Base-by-base conservation (phyloP, 2,797 vertebrate genomes). In the Petrocephalus schoutedeni region DNA sequence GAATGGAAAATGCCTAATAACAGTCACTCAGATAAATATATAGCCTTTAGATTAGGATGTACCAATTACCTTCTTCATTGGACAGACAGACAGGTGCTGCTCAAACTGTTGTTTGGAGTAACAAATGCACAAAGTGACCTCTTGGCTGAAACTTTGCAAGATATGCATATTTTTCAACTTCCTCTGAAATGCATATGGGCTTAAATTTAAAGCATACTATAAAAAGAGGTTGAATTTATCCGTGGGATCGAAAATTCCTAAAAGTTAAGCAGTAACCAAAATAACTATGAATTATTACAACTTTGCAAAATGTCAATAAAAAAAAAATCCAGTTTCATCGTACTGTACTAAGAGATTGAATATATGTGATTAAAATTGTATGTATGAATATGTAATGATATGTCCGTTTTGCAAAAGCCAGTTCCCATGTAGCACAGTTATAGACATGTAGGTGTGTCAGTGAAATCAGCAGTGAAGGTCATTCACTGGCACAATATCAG, bases 11-110 rank as follows among this genome's bases (percentile, higher is more conserved):
- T 58, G 89, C 91, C 91, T 90, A 28, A 91, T 92, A 91, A 93
- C 94, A 94, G 94, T 95, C 93, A 93, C 19, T 45, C 93, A 93
- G 94, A 93, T 92, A 94, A 93, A 94, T 86, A 89, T 91, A 85
- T 87, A 89, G 91, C 89, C 92, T 89, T 91, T 92, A 91, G 90
- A 92, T 92, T 91, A 92, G 91, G 90, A 92, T 92, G 93, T 94
- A 92, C 95, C 92, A 93, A 92, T 94, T 94, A 93, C 93, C 91
- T 92, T 93, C 89, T 93, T 89, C 57, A 89, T 86, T 88, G 6
- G 88, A 89, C 90, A 91, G 91, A 91, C 56, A 85, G 86, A 89
- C 56, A 23, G 88, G 64, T 32, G 45, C 83, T 82, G 0, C 86
- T 67, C 89, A 19, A n/a, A n/a, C 64, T 28, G 58, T 32, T 77